Evolutionary conservation across 2,888 invertebrate genomes (phyloP), one percentile per base, ranked within the genome.

Genomic region (Chrysomela aeneicollis): DNA sequence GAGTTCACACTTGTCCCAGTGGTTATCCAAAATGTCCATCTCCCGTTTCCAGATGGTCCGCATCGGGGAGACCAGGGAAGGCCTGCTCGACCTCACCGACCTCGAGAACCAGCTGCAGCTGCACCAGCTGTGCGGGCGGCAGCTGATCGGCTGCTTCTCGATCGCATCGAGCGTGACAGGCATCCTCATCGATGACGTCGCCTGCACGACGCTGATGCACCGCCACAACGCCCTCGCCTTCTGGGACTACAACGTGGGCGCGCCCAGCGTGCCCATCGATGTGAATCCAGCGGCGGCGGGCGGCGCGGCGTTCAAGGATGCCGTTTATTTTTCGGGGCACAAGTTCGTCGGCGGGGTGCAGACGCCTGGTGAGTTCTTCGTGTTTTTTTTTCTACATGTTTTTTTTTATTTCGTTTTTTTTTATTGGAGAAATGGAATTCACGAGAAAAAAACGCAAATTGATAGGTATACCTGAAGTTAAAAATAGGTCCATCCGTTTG

Each of bases 261-360:
- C 91, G 64, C 93, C 95, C 0, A 92, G 91, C 76, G 86, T 91
- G 0, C 85, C 87, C 17, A 88, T 95, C 62, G 91, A 94, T 75
- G 93, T 95, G 92, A 95, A 96, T 79, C 94, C 95, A 0, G 85
- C 89, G 10, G 82, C 89, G 30, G 86, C 88, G 2, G 91, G 91
- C 35, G 89, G 49, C 4, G 80, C 87, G n/a, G 90, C 90, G 46
- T 89, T 90, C 82, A 95, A 95, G 79, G 96, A 97, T 82, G 95
- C 94, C 0, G 84, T 96, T 61, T 94, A 94, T 82, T 92, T 96
- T 80, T 92, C 94, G 59, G 90, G 93, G 54, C 95, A 95, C 84
- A 95, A 95, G 82, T 95, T 96, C 80, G 87, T 94, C 37, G 96
- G 96, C 0, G 96, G 95, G 0, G 91, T 94, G 0, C 93, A 94